Percentiles rank a stretch among this genome's conserved stretches.
Conservation (phyloP, 2,888 invertebrate species). For the Cerastis rubricosa region DNA sequence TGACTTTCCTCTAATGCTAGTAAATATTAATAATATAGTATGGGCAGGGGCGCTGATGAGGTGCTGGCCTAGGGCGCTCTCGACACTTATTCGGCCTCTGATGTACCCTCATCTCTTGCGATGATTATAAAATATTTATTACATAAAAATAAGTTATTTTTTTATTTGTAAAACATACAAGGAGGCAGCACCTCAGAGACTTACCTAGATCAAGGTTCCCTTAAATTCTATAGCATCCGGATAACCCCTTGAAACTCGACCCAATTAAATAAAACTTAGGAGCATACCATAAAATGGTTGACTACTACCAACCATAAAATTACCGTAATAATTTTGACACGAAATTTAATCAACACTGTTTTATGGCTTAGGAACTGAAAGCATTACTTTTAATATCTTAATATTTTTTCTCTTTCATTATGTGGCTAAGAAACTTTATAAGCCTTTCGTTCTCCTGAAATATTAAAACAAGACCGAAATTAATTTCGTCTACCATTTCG, state of each 20-base stretch:
- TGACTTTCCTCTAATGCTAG: no score
- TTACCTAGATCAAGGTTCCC: background rate
- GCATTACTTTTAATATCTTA: constrained; percentile 61
- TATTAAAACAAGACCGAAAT: constrained; percentile 77
- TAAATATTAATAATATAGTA: no score
- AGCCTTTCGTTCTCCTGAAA: constrained; percentile 72
- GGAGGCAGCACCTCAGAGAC: background rate
- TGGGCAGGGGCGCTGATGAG: no score
- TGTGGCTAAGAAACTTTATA: constrained; percentile 65
- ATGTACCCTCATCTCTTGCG: background rate
- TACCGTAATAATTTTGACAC: constrained; percentile 43
- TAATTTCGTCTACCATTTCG: constrained; percentile 74
- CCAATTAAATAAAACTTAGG: constrained; percentile 4
- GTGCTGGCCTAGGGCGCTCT: no score
- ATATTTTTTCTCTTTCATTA: constrained; percentile 58
- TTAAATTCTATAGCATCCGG: background rate
- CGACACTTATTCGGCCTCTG: no score
- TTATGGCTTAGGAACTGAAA: constrained; percentile 54
- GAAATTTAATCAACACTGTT: constrained; percentile 58
- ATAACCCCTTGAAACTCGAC: background rate
- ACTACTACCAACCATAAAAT: constrained; percentile 38
- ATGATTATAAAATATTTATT: background rate
- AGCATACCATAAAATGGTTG: constrained; percentile 12
- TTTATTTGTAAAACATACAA: background rate
- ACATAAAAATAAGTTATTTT: background rate